Evolutionary conservation across 1,140 invertebrate genomes (phyloP).

Genomic region (Microplitis mediator): DNA sequence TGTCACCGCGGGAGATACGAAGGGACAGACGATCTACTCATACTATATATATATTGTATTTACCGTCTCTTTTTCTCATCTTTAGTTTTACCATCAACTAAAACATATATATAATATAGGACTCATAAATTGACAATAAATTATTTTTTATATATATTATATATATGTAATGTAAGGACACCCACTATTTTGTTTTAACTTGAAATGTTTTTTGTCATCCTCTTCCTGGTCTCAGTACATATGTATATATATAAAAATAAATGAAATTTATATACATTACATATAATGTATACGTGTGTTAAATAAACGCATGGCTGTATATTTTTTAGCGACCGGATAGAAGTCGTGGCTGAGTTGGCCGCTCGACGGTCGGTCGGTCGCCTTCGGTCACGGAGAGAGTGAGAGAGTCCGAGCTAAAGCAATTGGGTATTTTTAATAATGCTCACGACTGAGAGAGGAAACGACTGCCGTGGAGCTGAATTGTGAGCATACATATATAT

Average conservation of each 20-base stretch:
- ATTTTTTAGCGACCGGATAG: conserved; percentile 40
- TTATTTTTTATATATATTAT: not conserved
- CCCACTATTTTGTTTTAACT: too few species aligned
- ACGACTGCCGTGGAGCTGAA: not conserved
- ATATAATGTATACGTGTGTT: conserved; percentile 31
- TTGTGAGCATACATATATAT: too few species aligned
- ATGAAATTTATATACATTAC: too few species aligned
- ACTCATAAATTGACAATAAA: not conserved
- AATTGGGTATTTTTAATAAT: not conserved
- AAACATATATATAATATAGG: not conserved
- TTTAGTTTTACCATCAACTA: not conserved
- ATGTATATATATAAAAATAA: not conserved
- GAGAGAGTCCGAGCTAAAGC: not conserved
- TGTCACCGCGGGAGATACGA: conserved; percentile 28
- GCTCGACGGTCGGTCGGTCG: conserved; percentile 39
- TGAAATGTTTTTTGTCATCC: not conserved
- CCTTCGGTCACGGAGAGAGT: conserved; percentile 39
- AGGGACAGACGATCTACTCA: not conserved
- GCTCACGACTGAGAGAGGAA: not conserved
- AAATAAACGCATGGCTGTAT: conserved; percentile 46
- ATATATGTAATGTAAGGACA: not conserved
- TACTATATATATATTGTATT: not conserved
- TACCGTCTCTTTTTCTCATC: conserved; percentile 8
- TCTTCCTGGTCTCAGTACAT: not conserved
- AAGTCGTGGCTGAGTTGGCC: conserved; percentile 48